phyloP scores from a whole-genome alignment of 2,797 vertebrate species.

The Mormyrus proboscirostris region DNA sequence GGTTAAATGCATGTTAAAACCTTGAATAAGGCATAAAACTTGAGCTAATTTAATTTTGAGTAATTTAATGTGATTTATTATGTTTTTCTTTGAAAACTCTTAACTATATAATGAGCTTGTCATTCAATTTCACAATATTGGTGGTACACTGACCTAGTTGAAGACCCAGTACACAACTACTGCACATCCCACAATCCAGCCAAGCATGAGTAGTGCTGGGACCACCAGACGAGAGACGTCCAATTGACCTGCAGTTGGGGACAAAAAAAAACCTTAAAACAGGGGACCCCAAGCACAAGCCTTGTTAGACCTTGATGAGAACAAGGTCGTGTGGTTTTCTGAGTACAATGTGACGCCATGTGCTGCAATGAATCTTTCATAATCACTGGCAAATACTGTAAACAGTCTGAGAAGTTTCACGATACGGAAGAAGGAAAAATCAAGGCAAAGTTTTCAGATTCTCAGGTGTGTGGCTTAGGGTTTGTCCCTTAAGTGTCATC shows the following conservation, averaged over 20 bases:
- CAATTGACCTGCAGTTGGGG: conserved; percentile 28
- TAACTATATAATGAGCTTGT: background rate
- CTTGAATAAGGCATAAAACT: background rate
- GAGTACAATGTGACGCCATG: background rate
- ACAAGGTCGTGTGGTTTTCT: background rate
- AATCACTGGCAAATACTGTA: background rate
- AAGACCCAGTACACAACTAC: conserved; percentile 73
- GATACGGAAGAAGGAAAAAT: background rate
- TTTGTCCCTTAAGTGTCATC: background rate
- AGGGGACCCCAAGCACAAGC: background rate
- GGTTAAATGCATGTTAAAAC: background rate
- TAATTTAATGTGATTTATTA: background rate
- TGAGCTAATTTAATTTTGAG: background rate
- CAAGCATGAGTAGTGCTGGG: conserved; percentile 63
- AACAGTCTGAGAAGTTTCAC: background rate
- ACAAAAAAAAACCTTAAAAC: background rate
- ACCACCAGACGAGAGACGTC: conserved; percentile 50
- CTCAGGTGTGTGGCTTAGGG: background rate
- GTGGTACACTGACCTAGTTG: conserved; percentile 46
- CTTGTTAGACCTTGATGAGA: background rate
- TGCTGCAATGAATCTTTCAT: background rate
- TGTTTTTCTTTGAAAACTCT: background rate
- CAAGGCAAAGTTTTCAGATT: background rate
- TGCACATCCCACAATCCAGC: conserved; percentile 70
- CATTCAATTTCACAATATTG: background rate